Evolutionary conservation across 2,797 vertebrate species (phyloP).

Genomic region (Dendrocincla tyrannina): DNA sequence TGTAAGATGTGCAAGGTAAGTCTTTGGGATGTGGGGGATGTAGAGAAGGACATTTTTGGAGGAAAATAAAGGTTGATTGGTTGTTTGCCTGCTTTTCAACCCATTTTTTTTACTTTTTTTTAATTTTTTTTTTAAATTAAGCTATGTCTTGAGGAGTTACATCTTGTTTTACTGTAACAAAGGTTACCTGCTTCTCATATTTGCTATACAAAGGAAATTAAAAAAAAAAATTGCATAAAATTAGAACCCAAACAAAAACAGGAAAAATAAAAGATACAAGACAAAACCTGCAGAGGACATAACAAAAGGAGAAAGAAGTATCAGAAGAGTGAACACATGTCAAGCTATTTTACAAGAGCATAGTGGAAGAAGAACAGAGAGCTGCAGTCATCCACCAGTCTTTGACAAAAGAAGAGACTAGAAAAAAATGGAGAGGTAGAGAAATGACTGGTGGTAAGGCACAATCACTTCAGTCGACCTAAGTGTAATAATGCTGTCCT

Average conservation of each 20-base stretch:
- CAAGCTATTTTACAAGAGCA: neutral
- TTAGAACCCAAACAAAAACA: neutral
- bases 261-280: neutral
- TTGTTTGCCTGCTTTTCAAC: accelerated
- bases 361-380: neutral
- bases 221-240: neutral
- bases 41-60: accelerated
- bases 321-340: neutral
- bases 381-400: neutral
- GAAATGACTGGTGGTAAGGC: neutral
- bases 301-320: neutral
- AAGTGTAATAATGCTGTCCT: neutral
- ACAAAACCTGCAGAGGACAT: neutral
- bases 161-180: neutral
- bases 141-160: neutral
- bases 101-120: neutral
- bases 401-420: neutral
- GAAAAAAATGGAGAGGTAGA: accelerated
- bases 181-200: neutral
- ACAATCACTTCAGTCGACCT: neutral
- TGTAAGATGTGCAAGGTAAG: neutral
- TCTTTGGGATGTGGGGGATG: accelerated
- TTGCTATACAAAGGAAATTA: neutral
- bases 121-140: neutral
- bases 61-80: accelerated